Evolutionary conservation across 2,797 vertebrate species (phyloP).

Genomic region (Chloroceryle inda): DNA sequence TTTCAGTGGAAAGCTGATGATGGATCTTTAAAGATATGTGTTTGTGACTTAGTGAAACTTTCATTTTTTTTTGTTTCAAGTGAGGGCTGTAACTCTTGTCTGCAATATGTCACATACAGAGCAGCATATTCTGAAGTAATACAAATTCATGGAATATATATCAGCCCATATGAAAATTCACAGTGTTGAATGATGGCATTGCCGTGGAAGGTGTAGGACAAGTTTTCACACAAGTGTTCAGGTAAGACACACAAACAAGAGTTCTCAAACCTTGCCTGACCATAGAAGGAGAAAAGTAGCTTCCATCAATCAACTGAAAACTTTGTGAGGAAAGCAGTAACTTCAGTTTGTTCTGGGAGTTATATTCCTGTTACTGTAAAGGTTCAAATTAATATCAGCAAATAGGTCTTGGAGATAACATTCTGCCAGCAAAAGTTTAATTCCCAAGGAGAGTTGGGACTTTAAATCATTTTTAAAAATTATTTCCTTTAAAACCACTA

Average conservation of each 20-base stretch:
- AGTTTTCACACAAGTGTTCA: neutral
- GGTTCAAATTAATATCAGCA: neutral
- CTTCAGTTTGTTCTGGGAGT: neutral
- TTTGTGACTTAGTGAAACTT: neutral
- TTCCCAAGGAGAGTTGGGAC: accelerated
- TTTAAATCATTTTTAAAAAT: no score
- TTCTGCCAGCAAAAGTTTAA: neutral
- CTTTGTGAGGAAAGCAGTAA: neutral
- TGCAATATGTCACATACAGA: neutral
- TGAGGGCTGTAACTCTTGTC: neutral
- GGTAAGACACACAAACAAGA: neutral
- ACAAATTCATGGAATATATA: neutral
- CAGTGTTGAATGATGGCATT: neutral
- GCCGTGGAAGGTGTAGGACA: neutral
- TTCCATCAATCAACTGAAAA: neutral
- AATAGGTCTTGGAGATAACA: neutral
- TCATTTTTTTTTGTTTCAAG: neutral
- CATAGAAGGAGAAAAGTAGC: neutral
- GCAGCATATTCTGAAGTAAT: neutral
- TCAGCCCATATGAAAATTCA: neutral
- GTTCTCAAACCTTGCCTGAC: neutral
- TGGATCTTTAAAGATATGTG: neutral
- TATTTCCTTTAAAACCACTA: no score
- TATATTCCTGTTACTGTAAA: neutral
- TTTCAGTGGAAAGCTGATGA: neutral